These are phyloP conservation scores for Sebastes itinus DNA, from an alignment of 2,797 vertebrate genomes.

Conservation along the genomic window DNA sequence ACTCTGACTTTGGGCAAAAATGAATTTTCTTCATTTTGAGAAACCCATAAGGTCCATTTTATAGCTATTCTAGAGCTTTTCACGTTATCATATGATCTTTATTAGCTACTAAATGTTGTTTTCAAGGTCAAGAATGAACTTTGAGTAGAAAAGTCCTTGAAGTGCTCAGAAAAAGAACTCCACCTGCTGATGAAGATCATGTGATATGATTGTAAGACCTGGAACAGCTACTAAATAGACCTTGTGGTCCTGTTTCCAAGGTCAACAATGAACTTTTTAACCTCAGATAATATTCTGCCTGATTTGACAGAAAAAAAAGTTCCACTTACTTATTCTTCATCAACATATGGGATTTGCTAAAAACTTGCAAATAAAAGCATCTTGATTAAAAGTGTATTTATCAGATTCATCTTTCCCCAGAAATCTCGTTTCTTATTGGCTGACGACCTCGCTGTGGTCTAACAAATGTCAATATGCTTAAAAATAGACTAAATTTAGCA, in stretches of 20 bases:
- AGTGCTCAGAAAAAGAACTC: not conserved
- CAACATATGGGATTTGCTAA: not conserved
- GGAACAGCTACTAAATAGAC: not conserved
- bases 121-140: not conserved
- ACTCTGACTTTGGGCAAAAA: not conserved
- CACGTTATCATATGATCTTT: not conserved
- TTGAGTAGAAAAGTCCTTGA: not conserved
- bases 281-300: not conserved
- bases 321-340: not conserved
- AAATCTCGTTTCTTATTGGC: slow-evolving; percentile 15
- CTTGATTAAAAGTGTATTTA: not conserved
- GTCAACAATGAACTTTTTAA: not conserved
- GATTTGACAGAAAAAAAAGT: not conserved
- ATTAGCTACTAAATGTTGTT: not conserved
- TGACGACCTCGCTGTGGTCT: not conserved
- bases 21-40: not conserved
- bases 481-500: not conserved
- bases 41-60: not conserved
- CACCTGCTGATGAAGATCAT: not conserved
- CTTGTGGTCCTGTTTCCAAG: not conserved
- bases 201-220: not conserved
- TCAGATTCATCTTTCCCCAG: not conserved
- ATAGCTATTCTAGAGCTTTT: not conserved
- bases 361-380: not conserved
- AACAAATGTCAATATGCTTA: not conserved